Conservation (phyloP, 2,113 vertebrate species). For the Urocynchramus pylzowi region DNA sequence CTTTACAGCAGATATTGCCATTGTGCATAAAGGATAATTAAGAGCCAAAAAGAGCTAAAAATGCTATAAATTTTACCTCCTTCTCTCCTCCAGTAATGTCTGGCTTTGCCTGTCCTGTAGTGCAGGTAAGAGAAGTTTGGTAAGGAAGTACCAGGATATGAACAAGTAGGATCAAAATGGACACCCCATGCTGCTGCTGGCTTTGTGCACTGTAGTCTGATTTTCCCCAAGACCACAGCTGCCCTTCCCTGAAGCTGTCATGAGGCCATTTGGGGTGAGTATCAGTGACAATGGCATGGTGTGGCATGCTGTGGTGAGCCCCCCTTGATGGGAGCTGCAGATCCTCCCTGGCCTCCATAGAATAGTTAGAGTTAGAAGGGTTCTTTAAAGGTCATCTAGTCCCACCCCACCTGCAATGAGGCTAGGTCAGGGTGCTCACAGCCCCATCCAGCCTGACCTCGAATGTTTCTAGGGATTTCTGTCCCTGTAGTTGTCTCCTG, state of each 20-base stretch:
- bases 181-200: rapidly evolving
- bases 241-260: neutral
- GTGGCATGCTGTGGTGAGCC: neutral
- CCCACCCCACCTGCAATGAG: neutral
- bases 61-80: neutral
- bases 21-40: neutral
- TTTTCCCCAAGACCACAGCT: neutral
- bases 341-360: neutral
- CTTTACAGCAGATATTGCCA: neutral
- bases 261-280: neutral
- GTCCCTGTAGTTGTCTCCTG: neutral
- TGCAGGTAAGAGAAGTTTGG: neutral
- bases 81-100: rapidly evolving
- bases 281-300: rapidly evolving
- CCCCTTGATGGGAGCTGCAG: neutral
- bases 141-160: neutral
- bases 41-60: neutral
- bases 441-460: neutral
- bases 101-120: neutral
- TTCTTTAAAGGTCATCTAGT: neutral
- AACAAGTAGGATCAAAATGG: neutral
- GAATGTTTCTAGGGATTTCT: neutral
- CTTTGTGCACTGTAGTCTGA: neutral
- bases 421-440: neutral
- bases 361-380: neutral